Evolutionary conservation across 2,888 invertebrate genomes (phyloP).

Genomic region (Mythimna impura): DNA sequence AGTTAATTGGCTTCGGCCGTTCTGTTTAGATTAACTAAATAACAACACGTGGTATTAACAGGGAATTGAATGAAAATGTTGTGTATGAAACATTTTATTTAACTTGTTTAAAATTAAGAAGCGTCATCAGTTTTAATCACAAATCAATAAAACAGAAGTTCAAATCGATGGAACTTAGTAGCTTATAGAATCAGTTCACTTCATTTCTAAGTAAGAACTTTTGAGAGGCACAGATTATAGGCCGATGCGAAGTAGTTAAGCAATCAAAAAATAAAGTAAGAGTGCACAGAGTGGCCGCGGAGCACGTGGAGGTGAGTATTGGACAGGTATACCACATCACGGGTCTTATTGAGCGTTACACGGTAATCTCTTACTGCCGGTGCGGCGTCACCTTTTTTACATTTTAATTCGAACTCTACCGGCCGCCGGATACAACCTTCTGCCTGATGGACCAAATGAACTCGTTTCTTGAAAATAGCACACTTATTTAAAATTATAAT

Average conservation of each 20-base stretch:
- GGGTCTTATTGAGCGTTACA: slow-evolving; percentile 69
- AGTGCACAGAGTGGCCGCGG: slow-evolving; percentile 28
- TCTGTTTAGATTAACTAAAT: too few species aligned
- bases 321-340: slow-evolving; percentile 66
- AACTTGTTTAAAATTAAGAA: slow-evolving; percentile 4
- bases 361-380: slow-evolving; percentile 66
- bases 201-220: slow-evolving; percentile 31
- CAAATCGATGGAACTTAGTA: slow-evolving; percentile 30
- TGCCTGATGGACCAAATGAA: slow-evolving; percentile 57
- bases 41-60: neutral
- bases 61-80: neutral
- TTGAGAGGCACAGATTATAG: slow-evolving; percentile 1
- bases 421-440: slow-evolving; percentile 31
- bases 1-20: too few species aligned
- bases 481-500: slow-evolving; percentile 57
- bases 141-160: too few species aligned
- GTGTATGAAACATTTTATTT: neutral
- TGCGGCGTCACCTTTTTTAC: slow-evolving; percentile 60
- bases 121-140: neutral
- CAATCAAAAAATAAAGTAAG: slow-evolving; percentile 40
- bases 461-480: slow-evolving; percentile 56
- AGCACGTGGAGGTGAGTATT: slow-evolving; percentile 34
- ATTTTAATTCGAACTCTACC: slow-evolving; percentile 63
- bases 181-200: slow-evolving; percentile 35
- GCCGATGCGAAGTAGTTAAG: neutral